phyloP scores from a whole-genome alignment of 2,888 invertebrate species.

The Pseudococcus jackbeardsleyi region DNA sequence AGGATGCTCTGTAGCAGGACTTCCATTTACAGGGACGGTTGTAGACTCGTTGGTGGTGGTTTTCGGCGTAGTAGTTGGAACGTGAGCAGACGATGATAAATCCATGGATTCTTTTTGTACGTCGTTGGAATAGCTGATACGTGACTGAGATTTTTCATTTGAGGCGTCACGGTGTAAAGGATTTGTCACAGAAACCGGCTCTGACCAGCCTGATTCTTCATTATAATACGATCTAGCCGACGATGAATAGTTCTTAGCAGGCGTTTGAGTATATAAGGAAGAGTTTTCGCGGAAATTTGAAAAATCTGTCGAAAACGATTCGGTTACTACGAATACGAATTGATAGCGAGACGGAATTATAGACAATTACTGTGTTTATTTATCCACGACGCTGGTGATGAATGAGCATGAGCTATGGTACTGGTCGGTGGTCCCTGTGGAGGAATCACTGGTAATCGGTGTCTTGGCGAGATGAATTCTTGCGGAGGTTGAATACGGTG shows the following conservation, averaged over 20 bases:
- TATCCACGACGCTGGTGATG: constrained; percentile 66
- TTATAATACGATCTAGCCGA: constrained; percentile 16
- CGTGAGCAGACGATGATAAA: constrained; percentile 57
- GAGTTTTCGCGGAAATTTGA: constrained; percentile 58
- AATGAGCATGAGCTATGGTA: constrained; percentile 63
- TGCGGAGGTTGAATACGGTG: constrained; percentile 65
- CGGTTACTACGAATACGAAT: background rate
- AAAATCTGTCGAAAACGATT: background rate
- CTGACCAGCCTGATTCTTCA: constrained; percentile 19
- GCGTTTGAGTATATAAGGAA: background rate
- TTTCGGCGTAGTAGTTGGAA: constrained; percentile 49
- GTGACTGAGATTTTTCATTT: background rate
- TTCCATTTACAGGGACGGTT: constrained; percentile 53
- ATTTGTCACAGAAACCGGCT: background rate
- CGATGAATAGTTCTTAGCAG: constrained; percentile 16
- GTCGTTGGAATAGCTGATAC: constrained; percentile 55
- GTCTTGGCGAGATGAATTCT: constrained; percentile 65
- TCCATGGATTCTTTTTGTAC: constrained; percentile 66
- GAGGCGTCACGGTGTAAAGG: background rate
- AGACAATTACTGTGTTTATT: constrained; percentile 66
- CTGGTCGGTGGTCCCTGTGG: constrained; percentile 18
- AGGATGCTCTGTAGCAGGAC: constrained; percentile 60
- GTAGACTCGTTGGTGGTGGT: constrained; percentile 42
- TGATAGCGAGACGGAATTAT: background rate
- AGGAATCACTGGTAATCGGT: constrained; percentile 65